Conservation (phyloP, 2,113 vertebrate species). For the Alligator mississippiensis region DNA sequence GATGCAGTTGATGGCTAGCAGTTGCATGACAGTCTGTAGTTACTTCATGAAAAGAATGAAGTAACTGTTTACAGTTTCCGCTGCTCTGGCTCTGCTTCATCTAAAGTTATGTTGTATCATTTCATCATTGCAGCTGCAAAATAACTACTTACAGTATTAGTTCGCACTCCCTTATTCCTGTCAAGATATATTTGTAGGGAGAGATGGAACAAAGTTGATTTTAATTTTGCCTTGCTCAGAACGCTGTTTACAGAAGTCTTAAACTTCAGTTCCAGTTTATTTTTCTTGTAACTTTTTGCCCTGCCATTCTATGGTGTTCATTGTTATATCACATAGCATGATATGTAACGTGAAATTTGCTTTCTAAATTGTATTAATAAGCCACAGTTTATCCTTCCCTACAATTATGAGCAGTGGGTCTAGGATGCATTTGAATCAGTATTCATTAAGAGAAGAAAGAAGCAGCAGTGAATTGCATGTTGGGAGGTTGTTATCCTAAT, state of each 20-base stretch:
- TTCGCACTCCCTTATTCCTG: not conserved
- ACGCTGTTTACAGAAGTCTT: not conserved
- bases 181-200: not conserved
- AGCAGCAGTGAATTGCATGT: no score
- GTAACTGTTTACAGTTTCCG: slow-evolving; percentile 21
- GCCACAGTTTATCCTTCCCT: not conserved
- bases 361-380: not conserved
- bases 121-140: slow-evolving; percentile 30
- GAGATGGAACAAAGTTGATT: not conserved
- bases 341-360: not conserved
- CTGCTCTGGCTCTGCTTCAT: not conserved
- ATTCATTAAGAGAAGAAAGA: not conserved
- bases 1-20: not conserved
- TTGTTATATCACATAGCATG: not conserved
- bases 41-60: not conserved
- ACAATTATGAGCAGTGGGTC: not conserved
- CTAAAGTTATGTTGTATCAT: slow-evolving; percentile 27
- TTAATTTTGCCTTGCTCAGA: not conserved
- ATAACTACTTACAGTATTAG: not conserved
- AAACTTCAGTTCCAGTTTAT: not conserved
- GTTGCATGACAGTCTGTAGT: not conserved
- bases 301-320: not conserved
- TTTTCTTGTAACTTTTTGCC: not conserved
- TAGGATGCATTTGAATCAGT: not conserved
- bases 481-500: not conserved